These are phyloP conservation scores for Cotesia vestalis DNA, from an alignment of 1,140 invertebrate genomes.

Conservation along the genomic window DNA sequence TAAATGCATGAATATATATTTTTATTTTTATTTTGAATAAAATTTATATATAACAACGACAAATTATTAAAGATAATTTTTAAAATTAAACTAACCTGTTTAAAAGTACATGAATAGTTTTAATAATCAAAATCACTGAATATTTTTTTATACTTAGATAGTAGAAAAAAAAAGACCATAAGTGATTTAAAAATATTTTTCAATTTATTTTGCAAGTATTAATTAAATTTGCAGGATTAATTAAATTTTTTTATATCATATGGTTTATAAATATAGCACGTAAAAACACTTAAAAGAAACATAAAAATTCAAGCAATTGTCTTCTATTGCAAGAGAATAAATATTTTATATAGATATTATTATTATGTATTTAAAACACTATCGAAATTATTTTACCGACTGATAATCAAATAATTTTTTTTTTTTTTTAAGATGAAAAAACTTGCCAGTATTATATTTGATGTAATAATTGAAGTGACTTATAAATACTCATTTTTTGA, in stretches of 20 bases:
- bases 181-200: too few relatives aligned
- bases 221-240: too few relatives aligned
- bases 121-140: background rate
- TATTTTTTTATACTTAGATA: background rate
- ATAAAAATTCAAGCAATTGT: background rate
- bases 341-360: background rate
- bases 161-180: too few relatives aligned
- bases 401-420: background rate
- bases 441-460: too few relatives aligned
- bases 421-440: background rate
- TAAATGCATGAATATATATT: too few relatives aligned
- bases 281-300: background rate
- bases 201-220: too few relatives aligned
- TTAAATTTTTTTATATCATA: background rate
- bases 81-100: background rate
- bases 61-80: too few relatives aligned
- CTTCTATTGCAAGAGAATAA: background rate
- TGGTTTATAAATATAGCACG: background rate
- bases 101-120: background rate
- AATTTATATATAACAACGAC: too few relatives aligned
- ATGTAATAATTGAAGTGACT: too few relatives aligned
- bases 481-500: too few relatives aligned
- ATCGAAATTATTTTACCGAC: slow-evolving; percentile 1
- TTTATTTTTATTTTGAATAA: too few relatives aligned
- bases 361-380: background rate